Percentiles rank a stretch among this genome's conserved stretches.
Conservation (phyloP, 2,113 vertebrate species). For the Hoplias malabaricus region DNA sequence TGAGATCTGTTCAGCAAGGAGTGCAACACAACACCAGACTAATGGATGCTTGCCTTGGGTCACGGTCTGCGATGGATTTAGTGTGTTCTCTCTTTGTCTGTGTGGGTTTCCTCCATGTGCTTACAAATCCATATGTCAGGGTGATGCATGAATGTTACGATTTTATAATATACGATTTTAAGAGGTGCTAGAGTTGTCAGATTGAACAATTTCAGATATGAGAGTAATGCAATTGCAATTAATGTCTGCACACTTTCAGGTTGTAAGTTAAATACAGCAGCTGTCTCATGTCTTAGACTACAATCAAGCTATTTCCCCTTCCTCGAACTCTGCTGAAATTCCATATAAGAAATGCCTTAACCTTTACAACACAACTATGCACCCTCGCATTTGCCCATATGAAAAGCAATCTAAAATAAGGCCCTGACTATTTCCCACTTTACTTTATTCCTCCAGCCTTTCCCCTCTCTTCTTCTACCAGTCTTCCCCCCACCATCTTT, state of each 20-base stretch:
- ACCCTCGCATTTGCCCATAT: constrained; percentile 45
- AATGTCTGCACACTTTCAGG: background rate
- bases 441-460: constrained; percentile 7
- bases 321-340: background rate
- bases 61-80: too few relatives aligned
- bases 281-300: background rate
- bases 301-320: background rate
- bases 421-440: constrained; percentile 19
- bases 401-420: constrained; percentile 48
- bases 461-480: background rate
- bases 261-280: background rate
- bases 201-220: too few relatives aligned
- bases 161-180: too few relatives aligned
- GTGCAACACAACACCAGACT: too few relatives aligned
- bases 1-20: too few relatives aligned
- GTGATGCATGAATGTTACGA: too few relatives aligned
- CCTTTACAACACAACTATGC: constrained; percentile 14
- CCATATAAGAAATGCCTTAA: too few relatives aligned
- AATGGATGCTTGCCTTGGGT: too few relatives aligned
- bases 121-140: too few relatives aligned
- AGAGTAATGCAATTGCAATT: background rate
- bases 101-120: too few relatives aligned
- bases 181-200: too few relatives aligned
- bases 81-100: too few relatives aligned
- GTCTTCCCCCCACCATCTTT: constrained; percentile 21